Conservation (phyloP, 2,888 invertebrate species). For the Eupithecia centaureata region DNA sequence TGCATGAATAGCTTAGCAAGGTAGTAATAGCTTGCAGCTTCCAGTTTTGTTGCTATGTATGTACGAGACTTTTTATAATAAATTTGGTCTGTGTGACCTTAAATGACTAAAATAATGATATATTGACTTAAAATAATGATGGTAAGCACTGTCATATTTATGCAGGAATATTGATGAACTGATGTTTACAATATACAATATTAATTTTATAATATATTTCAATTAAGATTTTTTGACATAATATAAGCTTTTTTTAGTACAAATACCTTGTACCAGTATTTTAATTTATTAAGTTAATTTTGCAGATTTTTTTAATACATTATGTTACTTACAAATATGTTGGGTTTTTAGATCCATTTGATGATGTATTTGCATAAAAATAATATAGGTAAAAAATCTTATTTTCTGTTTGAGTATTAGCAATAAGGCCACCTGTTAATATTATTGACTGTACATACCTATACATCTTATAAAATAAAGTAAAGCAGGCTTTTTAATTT, state of each 20-base stretch:
- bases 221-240: no score
- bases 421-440: no score
- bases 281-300: no score
- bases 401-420: background rate
- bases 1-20: background rate
- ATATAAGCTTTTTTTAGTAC: no score
- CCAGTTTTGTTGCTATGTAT: background rate
- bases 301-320: no score
- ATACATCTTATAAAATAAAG: no score
- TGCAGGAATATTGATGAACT: background rate
- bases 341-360: no score
- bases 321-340: no score
- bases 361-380: no score
- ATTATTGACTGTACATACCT: no score
- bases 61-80: background rate
- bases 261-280: no score
- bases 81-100: background rate
- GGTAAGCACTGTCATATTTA: background rate
- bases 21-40: background rate
- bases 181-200: background rate
- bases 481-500: no score
- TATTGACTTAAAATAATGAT: background rate
- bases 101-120: background rate
- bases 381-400: background rate
- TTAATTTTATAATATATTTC: background rate